These are phyloP conservation scores for Coluber constrictor DNA, from an alignment of 2,797 vertebrate species.

Conservation along the genomic window DNA sequence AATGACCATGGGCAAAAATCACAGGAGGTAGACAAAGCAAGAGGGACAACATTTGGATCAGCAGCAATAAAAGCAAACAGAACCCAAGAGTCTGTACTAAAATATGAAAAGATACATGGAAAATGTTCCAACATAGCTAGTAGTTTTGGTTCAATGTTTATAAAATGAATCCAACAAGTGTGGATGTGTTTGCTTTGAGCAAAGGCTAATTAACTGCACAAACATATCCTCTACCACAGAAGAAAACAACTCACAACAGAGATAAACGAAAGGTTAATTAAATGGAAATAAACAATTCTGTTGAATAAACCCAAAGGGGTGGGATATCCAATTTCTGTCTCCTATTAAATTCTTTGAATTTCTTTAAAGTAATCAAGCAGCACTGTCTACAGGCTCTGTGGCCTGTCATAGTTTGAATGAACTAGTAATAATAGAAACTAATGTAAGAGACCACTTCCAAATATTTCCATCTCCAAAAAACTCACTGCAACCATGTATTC, in stretches of 20 bases:
- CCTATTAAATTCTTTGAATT: not conserved
- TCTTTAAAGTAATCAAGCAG: not conserved
- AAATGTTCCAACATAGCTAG: not conserved
- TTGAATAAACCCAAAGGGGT: slow-evolving; percentile 2
- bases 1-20: not conserved
- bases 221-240: not conserved
- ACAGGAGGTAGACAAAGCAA: not conserved
- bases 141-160: not conserved
- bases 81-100: not conserved
- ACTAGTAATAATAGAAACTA: not conserved
- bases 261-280: slow-evolving; percentile 12
- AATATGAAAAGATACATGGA: not conserved
- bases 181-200: slow-evolving; percentile 1
- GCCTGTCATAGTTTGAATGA: not conserved
- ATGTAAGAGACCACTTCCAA: not conserved
- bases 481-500: not conserved
- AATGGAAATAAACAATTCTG: slow-evolving; percentile 6
- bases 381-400: not conserved
- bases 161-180: slow-evolving; percentile 4
- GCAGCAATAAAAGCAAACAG: not conserved
- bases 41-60: not conserved
- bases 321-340: not conserved
- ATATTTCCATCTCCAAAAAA: not conserved
- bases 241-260: not conserved
- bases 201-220: slow-evolving; percentile 14